Percentiles rank a stretch among this genome's conserved stretches.
These are phyloP conservation scores for Dinocampus coccinellae DNA, from an alignment of 2,888 invertebrate species.

Conservation along the genomic window DNA sequence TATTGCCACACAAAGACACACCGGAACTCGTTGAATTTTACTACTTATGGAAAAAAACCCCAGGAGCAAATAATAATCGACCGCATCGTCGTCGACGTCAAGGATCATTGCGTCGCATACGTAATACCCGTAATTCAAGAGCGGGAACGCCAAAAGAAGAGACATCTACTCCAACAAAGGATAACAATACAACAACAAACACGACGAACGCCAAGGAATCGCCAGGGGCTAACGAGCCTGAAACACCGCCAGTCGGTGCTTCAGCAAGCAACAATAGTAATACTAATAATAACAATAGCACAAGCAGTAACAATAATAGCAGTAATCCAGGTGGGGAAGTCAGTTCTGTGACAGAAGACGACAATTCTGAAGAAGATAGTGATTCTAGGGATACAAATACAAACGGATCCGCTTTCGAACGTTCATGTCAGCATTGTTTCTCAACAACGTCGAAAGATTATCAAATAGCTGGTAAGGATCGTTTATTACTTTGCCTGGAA, in stretches of 20 bases:
- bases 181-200: constrained; percentile 43
- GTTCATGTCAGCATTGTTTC: constrained; percentile 81
- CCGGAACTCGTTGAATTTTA: constrained; percentile 98
- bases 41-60: constrained; percentile 99
- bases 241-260: constrained; percentile 62
- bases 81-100: constrained; percentile 92
- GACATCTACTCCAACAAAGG: constrained; percentile 73
- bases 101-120: constrained; percentile 87
- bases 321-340: constrained; percentile 72
- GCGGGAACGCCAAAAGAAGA: constrained; percentile 84
- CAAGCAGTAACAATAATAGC: constrained; percentile 41
- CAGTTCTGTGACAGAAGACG: constrained; percentile 87
- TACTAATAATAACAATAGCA: constrained; percentile 33
- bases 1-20: constrained; percentile 96
- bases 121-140: constrained; percentile 89
- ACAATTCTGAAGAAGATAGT: constrained; percentile 95
- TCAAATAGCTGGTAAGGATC: constrained; percentile 80
- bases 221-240: constrained; percentile 63
- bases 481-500: constrained; percentile 79
- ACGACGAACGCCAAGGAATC: constrained; percentile 45
- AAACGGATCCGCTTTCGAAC: constrained; percentile 64
- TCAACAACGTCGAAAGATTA: constrained; percentile 73
- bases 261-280: constrained; percentile 69
- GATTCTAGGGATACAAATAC: constrained; percentile 86
- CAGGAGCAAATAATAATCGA: constrained; percentile 95